These are phyloP conservation scores for Salvator merianae DNA, from an alignment of 2,113 vertebrate genomes.

Conservation along the genomic window DNA sequence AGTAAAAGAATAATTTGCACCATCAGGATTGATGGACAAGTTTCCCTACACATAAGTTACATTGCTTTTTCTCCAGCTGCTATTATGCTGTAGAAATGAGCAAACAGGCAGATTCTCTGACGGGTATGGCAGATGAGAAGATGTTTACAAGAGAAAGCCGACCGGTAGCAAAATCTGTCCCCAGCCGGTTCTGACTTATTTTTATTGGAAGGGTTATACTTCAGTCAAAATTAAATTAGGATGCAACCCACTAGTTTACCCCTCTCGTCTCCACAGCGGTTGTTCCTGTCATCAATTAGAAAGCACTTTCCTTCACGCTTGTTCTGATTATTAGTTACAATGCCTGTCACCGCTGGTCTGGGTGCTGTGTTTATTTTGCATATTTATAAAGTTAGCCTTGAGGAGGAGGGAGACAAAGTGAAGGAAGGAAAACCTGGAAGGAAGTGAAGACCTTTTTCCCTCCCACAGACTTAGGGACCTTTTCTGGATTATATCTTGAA, in stretches of 20 bases:
- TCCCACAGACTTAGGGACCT: too few species aligned
- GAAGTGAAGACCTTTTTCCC: too few species aligned
- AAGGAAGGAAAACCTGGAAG: neutral
- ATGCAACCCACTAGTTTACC: slow-evolving; percentile 20
- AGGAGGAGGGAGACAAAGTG: neutral
- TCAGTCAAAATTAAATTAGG: slow-evolving; percentile 25
- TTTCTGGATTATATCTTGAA: too few species aligned
- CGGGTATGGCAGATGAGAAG: slow-evolving; percentile 5
- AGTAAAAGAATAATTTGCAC: slow-evolving; percentile 23
- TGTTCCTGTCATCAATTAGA: neutral
- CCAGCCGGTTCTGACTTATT: slow-evolving; percentile 19
- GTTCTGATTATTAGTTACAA: slow-evolving; percentile 16
- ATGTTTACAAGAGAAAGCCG: slow-evolving; percentile 18
- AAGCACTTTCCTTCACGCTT: neutral
- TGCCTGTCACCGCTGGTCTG: neutral
- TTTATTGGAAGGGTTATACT: slow-evolving; percentile 22
- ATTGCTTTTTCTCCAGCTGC: neutral
- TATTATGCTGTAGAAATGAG: slow-evolving; percentile 1
- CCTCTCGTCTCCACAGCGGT: neutral
- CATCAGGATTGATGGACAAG: slow-evolving; percentile 3
- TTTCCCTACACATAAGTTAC: neutral
- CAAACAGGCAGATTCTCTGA: slow-evolving; percentile 1
- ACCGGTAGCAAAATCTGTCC: slow-evolving; percentile 20
- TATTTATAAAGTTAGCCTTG: neutral
- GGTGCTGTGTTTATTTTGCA: neutral